phyloP scores from a whole-genome alignment of 2,888 invertebrate species.

The Aspidiotus destructor region DNA sequence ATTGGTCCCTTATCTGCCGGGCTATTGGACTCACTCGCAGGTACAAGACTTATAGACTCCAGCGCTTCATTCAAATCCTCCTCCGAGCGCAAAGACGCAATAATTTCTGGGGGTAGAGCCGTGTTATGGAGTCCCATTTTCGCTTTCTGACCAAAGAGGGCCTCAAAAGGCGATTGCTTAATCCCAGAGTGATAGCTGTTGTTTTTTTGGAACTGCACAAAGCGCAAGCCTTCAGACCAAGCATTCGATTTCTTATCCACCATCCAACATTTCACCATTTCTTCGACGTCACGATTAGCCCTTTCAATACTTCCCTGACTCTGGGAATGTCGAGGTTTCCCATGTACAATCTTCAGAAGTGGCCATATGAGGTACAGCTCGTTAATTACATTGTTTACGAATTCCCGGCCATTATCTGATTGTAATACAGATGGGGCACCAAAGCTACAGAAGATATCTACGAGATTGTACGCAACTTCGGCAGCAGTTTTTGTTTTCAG shows the following conservation, averaged over 20 bases:
- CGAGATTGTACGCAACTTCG: constrained; percentile 1
- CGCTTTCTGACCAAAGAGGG: background rate
- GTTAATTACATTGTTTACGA: constrained; percentile 3
- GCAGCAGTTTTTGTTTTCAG: constrained; percentile 15
- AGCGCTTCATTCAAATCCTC: background rate
- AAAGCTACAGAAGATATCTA: constrained; percentile 2
- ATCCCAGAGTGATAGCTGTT: background rate
- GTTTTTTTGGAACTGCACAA: constrained; percentile 8
- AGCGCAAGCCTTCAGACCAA: background rate
- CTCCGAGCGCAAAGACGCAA: background rate
- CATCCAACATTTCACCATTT: constrained; percentile 1
- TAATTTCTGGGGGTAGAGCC: background rate
- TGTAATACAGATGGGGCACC: constrained; percentile 4
- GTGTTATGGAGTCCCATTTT: background rate
- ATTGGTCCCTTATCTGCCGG: background rate
- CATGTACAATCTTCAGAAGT: background rate
- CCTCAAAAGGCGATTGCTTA: background rate
- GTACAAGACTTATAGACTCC: background rate
- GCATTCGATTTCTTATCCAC: background rate
- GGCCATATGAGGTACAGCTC: constrained; percentile 7
- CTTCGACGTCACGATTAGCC: background rate
- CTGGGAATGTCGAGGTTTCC: constrained; percentile 5
- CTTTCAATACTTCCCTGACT: background rate
- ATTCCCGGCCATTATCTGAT: constrained; percentile 5
- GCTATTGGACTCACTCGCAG: background rate